A percentile compares a stretch with the other conserved stretches of the same genome.
Evolutionary conservation across 2,888 invertebrate genomes (phyloP).

Genomic region (Margaritifera margaritifera): DNA sequence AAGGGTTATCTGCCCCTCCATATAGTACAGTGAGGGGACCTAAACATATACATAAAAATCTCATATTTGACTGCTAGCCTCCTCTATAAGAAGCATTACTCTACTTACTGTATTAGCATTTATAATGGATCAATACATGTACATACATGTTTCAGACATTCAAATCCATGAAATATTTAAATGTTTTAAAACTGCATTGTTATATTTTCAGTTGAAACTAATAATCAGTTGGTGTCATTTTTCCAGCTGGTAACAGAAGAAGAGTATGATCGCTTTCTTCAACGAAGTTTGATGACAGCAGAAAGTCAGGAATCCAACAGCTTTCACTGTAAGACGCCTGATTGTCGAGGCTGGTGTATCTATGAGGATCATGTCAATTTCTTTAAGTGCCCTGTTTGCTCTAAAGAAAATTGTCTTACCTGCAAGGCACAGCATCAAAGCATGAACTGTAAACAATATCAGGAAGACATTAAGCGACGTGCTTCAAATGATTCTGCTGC

Average conservation of each 20-base stretch:
- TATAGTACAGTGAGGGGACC: no score
- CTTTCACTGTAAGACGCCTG: slow-evolving; percentile 91
- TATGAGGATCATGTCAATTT: slow-evolving; percentile 89
- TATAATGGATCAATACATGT: not conserved
- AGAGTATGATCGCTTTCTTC: slow-evolving; percentile 85
- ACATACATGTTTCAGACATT: not conserved
- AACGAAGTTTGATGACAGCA: slow-evolving; percentile 85
- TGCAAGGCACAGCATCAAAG: slow-evolving; percentile 81
- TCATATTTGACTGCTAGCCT: no score
- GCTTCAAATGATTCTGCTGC: slow-evolving; percentile 81
- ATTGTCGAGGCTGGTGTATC: slow-evolving; percentile 92
- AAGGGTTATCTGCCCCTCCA: no score
- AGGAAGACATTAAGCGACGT: slow-evolving; percentile 78
- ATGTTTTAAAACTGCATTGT: not conserved
- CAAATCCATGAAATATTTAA: slow-evolving; percentile 75
- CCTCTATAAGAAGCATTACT: not conserved
- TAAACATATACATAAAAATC: no score
- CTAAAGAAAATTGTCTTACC: slow-evolving; percentile 85
- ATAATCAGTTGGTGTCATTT: not conserved
- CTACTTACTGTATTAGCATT: not conserved
- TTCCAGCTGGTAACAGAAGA: slow-evolving; percentile 61
- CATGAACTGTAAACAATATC: slow-evolving; percentile 87
- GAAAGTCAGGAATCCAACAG: slow-evolving; percentile 85
- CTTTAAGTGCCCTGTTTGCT: slow-evolving; percentile 89
- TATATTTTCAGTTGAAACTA: slow-evolving; percentile 71